phyloP scores from a whole-genome alignment of 2,888 invertebrate species.

The Ophion ellenae region DNA sequence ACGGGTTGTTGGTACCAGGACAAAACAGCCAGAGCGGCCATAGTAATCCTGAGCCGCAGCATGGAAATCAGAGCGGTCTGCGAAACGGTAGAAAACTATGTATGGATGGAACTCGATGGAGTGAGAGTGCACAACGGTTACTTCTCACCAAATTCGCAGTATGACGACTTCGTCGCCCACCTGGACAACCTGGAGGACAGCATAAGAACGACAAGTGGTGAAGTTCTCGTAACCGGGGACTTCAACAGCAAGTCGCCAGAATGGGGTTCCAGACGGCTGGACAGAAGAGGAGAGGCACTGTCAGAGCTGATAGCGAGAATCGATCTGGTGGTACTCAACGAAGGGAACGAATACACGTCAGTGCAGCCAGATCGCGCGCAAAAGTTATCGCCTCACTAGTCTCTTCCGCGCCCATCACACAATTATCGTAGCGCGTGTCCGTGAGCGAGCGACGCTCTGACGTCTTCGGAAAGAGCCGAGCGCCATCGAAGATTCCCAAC shows the following conservation, averaged over 20 bases:
- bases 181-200: constrained; percentile 38
- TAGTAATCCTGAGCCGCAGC: constrained; percentile 32
- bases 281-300: constrained; percentile 43
- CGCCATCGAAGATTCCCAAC: no score
- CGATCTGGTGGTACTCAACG: constrained; percentile 39
- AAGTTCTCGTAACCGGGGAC: no score
- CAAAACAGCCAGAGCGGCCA: constrained; percentile 48
- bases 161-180: constrained; percentile 11
- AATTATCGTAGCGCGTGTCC: no score
- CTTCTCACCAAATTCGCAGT: constrained; percentile 34
- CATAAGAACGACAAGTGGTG: no score
- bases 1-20: constrained; percentile 27
- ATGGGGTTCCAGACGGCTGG: constrained; percentile 45
- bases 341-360: constrained; percentile 27
- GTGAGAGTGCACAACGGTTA: constrained; percentile 56
- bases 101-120: constrained; percentile 31
- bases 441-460: no score
- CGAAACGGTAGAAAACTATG: constrained; percentile 15
- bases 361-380: no score
- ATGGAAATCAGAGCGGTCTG: constrained; percentile 15
- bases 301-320: constrained; percentile 31
- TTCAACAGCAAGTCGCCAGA: constrained; percentile 58
- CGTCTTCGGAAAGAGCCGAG: no score
- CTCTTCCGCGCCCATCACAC: no score
- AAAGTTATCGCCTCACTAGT: no score